Conservation (phyloP, 2,113 vertebrate genomes). For the Antigone vipio region DNA sequence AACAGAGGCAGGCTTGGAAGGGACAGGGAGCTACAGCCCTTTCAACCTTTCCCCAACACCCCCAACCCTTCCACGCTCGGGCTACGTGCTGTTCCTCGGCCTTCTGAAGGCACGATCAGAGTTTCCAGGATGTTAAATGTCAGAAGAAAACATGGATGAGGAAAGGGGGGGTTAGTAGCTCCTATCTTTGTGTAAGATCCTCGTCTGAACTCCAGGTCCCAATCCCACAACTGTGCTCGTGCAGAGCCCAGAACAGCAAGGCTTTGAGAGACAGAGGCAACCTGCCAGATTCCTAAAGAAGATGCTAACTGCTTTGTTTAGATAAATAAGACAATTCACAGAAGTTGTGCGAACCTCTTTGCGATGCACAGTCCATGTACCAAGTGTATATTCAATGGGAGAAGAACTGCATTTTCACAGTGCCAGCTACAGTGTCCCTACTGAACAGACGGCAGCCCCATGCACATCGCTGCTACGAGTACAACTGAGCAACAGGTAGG, state of each 20-base stretch:
- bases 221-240: not conserved
- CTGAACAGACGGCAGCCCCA: not conserved
- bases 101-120: not conserved
- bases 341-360: not conserved
- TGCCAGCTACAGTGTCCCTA: not conserved
- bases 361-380: rapidly evolving
- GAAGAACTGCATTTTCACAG: not conserved
- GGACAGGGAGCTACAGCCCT: not conserved
- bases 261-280: not conserved
- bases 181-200: not conserved
- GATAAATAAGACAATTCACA: not conserved
- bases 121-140: not conserved
- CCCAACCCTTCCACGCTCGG: not conserved
- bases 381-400: not conserved
- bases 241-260: not conserved
- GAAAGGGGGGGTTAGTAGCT: not conserved
- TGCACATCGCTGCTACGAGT: not conserved
- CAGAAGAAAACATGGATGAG: not conserved
- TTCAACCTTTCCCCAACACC: not conserved
- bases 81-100: not conserved
- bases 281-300: not conserved
- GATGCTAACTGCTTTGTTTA: not conserved
- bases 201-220: not conserved
- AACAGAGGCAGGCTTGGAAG: not conserved
- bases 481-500: not conserved